Percentiles rank a stretch among this genome's conserved stretches.
These are phyloP conservation scores for Exocentrus adspersus DNA, from an alignment of 2,888 invertebrate species.

Conservation along the genomic window DNA sequence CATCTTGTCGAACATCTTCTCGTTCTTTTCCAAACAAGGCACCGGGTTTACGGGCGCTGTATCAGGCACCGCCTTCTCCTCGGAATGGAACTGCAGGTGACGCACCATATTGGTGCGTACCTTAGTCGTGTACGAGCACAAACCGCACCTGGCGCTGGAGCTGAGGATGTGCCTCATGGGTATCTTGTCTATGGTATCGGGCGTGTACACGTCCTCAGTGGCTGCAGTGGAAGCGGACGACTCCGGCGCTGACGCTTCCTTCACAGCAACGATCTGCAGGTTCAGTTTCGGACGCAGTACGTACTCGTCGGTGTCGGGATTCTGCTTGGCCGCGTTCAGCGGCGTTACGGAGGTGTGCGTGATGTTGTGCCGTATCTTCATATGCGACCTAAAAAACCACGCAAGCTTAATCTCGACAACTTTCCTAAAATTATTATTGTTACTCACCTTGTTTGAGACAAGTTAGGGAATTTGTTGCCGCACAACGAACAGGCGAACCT, in stretches of 20 bases:
- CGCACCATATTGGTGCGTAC: slow-evolving; percentile 75
- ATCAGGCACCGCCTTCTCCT: slow-evolving; percentile 69
- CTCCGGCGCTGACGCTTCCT: slow-evolving; percentile 29
- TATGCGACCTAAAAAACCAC: slow-evolving; percentile 61
- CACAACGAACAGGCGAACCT: slow-evolving; percentile 72
- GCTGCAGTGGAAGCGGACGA: slow-evolving; percentile 1
- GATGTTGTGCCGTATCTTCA: slow-evolving; percentile 66
- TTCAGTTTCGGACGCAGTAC: slow-evolving; percentile 61
- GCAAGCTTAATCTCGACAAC: too few relatives aligned
- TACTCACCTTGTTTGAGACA: slow-evolving; percentile 51
- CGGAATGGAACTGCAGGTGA: slow-evolving; percentile 74
- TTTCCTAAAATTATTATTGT: too few relatives aligned
- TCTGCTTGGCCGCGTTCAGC: slow-evolving; percentile 63
- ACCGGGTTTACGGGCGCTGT: slow-evolving; percentile 84
- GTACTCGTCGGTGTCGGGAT: slow-evolving; percentile 65
- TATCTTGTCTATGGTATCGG: slow-evolving; percentile 71
- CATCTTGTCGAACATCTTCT: slow-evolving; percentile 88
- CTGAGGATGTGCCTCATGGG: slow-evolving; percentile 74
- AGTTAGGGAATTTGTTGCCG: slow-evolving; percentile 57
- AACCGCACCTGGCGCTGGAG: slow-evolving; percentile 62
- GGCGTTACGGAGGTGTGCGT: slow-evolving; percentile 62
- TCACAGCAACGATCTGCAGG: slow-evolving; percentile 17
- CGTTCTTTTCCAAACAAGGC: slow-evolving; percentile 79
- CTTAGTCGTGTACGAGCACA: slow-evolving; percentile 76
- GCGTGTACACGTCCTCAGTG: slow-evolving; percentile 60